Evolutionary conservation across 2,888 invertebrate genomes (phyloP).

Genomic region (Tupiocoris notatus): DNA sequence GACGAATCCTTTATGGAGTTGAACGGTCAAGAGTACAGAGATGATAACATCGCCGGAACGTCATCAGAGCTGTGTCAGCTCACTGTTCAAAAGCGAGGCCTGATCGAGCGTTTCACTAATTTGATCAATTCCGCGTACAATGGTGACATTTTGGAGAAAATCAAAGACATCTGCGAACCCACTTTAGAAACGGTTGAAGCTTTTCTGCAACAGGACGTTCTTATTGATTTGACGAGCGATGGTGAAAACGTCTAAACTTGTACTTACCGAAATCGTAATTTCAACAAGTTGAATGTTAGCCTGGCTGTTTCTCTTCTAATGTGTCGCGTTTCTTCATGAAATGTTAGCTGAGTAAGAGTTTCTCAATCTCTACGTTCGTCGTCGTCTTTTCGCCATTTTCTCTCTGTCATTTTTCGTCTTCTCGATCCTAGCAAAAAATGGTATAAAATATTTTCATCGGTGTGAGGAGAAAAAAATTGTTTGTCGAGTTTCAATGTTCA

Average conservation of each 20-base stretch:
- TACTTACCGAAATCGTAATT: no score
- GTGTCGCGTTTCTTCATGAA: no score
- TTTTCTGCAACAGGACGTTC: slow-evolving; percentile 1
- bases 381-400: background rate
- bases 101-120: slow-evolving; percentile 16
- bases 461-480: no score
- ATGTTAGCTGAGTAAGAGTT: no score
- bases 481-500: background rate
- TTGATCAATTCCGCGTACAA: slow-evolving; percentile 1
- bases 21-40: background rate
- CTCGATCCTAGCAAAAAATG: no score
- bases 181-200: slow-evolving; percentile 23
- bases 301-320: background rate
- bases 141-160: slow-evolving; percentile 14
- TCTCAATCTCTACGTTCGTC: background rate
- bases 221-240: background rate
- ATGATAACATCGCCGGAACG: background rate
- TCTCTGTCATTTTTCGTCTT: background rate
- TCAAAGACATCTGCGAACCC: slow-evolving; percentile 24
- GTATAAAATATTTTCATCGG: no score
- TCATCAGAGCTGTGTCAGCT: background rate
- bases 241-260: background rate
- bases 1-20: background rate
- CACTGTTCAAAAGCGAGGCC: slow-evolving; percentile 2
- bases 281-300: background rate